Evolutionary conservation across 2,888 invertebrate species (phyloP).

Genomic region (Diabrotica balteata): DNA sequence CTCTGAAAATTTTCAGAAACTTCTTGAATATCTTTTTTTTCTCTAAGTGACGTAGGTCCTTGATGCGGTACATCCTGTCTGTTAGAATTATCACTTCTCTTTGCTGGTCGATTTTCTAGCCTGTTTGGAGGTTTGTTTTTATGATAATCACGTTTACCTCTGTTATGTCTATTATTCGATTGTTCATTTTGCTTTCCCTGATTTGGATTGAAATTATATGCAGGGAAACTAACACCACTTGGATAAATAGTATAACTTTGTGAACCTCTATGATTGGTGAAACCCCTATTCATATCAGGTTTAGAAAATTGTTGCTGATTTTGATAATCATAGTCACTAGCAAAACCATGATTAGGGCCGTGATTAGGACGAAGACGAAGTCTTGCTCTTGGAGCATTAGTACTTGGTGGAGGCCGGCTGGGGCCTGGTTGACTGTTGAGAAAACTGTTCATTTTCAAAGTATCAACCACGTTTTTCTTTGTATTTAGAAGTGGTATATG

Average conservation of each 20-base stretch:
- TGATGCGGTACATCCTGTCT: no score
- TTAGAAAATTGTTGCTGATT: background rate
- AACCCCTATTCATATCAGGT: constrained; percentile 6
- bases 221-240: no score
- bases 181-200: no score
- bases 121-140: no score
- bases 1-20: background rate
- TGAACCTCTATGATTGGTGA: constrained; percentile 10
- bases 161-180: no score
- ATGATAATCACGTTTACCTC: no score
- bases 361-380: background rate
- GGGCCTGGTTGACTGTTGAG: constrained; percentile 21
- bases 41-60: background rate
- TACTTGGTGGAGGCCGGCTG: constrained; percentile 7
- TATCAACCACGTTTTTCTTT: no score
- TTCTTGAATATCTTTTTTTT: background rate
- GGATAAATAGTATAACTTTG: background rate
- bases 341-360: constrained; percentile 7
- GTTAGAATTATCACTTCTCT: no score
- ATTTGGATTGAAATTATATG: no score
- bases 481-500: no score
- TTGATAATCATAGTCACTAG: constrained; percentile 1
- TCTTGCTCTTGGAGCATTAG: no score
- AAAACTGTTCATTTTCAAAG: constrained; percentile 3
- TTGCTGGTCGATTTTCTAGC: no score